Evolutionary conservation across 1,140 invertebrate species (phyloP), one percentile per base, ranked within the genome.

Genomic region (Lepidurus packardi): DNA sequence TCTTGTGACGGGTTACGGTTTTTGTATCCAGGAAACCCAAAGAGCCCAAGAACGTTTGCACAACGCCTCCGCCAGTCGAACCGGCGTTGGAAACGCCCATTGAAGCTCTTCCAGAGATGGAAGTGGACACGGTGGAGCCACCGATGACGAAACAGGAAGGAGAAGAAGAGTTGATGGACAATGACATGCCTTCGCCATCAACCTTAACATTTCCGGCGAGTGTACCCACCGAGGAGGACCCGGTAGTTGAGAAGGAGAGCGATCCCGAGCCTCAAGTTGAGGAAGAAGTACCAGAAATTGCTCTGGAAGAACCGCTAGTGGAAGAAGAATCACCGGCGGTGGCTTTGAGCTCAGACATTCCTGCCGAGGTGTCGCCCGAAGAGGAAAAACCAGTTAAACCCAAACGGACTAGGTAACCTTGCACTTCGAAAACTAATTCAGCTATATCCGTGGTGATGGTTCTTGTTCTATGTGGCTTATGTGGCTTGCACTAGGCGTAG

Each of bases 141-240:
- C 53, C 53, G 13, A 21, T n/a, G 53, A 16, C 53, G 6, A 65
- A 9, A 65, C n/a, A 65, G 16, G 53, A 65, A 65, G 78, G 65
- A 81, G 79, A 74, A 76, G 79, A 45, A 79, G 80, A 79, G 21
- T 7, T 65, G 6, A 65, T 65, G 53, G 21, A 65, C 21, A 65
- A 65, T 65, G 16, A n/a, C 16, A 7, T 21, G 13, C 16, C 16
- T 16, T 65, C 53, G 53, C 53, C 53, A 16, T 65, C 53, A 9
- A 21, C 13, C 21, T 13, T 11, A 16, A 9, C 53, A 16, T 65
- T 65, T 21, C 53, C 53, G 21, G 9, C 53, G 53, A 65, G 53
- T 34, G 34, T 34, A 34, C 34, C 34, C 34, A 34, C 34, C 34
- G 53, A 65, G 21, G 53, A 65, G 13, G 9, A 65, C 16, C 53